A percentile compares a stretch with the other conserved stretches of the same genome.
Evolutionary conservation across 2,797 vertebrate species (phyloP).

Genomic region (Pipistrellus nathusii): DNA sequence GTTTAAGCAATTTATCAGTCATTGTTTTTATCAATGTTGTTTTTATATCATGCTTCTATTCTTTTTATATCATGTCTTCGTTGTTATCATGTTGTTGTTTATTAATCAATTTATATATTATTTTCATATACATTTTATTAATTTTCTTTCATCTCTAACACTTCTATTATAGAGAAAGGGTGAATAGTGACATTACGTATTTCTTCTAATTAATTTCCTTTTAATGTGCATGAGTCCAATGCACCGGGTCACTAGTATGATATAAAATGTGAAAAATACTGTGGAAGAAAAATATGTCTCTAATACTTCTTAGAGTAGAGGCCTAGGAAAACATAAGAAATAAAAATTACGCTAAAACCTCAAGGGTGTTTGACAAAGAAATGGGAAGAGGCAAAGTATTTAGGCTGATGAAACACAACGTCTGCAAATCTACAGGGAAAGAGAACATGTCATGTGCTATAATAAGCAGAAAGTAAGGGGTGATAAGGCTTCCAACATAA

Average conservation of each 20-base stretch:
- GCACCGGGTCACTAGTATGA: not conserved
- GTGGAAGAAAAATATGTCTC: not conserved
- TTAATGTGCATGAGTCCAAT: no score
- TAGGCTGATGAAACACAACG: not conserved
- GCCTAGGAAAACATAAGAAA: not conserved
- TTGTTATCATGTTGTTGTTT: no score
- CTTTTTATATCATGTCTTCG: no score
- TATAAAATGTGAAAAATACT: not conserved
- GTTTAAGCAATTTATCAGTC: no score
- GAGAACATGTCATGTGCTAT: not conserved
- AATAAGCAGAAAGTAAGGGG: not conserved
- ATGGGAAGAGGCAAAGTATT: not conserved
- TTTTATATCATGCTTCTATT: no score
- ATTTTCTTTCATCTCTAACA: no score
- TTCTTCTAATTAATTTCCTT: no score
- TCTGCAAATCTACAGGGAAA: not conserved
- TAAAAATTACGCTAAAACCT: not conserved
- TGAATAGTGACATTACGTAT: no score
- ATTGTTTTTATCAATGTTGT: no score
- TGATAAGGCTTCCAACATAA: accelerated
- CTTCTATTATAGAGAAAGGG: no score
- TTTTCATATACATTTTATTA: no score
- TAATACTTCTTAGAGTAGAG: not conserved
- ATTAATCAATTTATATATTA: no score
- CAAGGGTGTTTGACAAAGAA: not conserved